Base-by-base conservation (phyloP, 2,797 vertebrate species). In the Sebastes iracundus region DNA sequence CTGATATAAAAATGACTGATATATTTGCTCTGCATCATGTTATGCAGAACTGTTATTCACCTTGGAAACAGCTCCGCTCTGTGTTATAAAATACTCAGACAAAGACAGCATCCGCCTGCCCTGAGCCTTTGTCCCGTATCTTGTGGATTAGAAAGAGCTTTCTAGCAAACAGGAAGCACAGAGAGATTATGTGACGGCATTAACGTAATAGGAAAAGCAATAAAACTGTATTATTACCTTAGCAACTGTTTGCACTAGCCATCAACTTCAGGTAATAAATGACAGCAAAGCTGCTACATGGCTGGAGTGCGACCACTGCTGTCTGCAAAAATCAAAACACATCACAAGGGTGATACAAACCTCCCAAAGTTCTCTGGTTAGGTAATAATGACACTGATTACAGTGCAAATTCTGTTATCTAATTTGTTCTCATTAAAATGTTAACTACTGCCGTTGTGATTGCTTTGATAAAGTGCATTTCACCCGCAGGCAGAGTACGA, bases 131-230 rank as follows among this genome's bases (percentile, higher is more conserved):
- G 71, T 79, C 70, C n/a, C 42, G 1, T 20, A 53, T 79, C 16
- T 30, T 77, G 81, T 32, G 61, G 91, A 85, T 32, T 30, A 77
- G 63, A 88, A 58, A 68, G 30, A 69, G 52, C 67, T 80, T 87
- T 93, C 82, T 67, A 81, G 83, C 86, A 92, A 96, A 93, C 90
- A 89, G 93, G 91, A 94, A 93, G 90, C 68, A 10, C 20, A 11
- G 7, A 20, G 56, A 80, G 75, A 62, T 71, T 75, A 86, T 86
- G 81, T 72, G 88, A 86, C 84, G 59, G 81, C 79, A 58, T 85
- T 68, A 86, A 84, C 83, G 85, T 92, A 92, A 94, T 77, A 72
- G 64, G 33, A 61, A 63, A 66, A 58, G 83, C 82, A 75, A 79
- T 94, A 93, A 93, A 93, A 80, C 78, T 81, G 70, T 56, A 74